These are phyloP conservation scores for Tachystola acroxantha DNA, from an alignment of 2,888 invertebrate species.

Conservation along the genomic window DNA sequence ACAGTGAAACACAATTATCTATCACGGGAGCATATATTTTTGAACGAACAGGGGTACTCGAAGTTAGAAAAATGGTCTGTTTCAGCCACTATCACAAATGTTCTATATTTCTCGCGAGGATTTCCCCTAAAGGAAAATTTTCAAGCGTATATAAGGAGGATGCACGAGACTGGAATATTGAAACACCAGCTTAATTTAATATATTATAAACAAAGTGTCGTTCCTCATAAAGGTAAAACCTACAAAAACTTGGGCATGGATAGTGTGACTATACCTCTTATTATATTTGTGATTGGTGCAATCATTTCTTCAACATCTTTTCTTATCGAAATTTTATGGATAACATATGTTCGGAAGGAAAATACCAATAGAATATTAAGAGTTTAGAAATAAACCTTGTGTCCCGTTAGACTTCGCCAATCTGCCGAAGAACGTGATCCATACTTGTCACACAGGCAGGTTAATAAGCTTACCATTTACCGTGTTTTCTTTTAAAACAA, in stretches of 20 bases:
- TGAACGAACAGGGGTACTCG: background rate
- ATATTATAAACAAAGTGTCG: background rate
- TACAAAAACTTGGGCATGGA: constrained; percentile 14
- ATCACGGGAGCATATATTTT: background rate
- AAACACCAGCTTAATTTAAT: background rate
- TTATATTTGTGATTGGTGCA: background rate
- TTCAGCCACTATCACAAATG: background rate
- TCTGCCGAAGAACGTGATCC: too few relatives aligned
- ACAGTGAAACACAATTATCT: background rate
- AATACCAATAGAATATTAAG: too few relatives aligned
- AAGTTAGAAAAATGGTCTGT: background rate
- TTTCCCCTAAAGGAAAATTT: background rate
- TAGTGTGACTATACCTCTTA: constrained; percentile 8
- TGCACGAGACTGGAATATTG: background rate
- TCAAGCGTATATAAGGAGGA: background rate
- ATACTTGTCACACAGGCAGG: too few relatives aligned
- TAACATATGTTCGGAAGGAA: too few relatives aligned
- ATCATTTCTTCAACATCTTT: background rate
- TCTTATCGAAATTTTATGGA: background rate
- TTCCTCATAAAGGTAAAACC: background rate
- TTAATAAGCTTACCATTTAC: too few relatives aligned
- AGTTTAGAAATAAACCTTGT: too few relatives aligned
- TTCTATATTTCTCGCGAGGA: background rate
- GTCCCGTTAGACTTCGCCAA: too few relatives aligned
- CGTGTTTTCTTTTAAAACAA: too few relatives aligned